Evolutionary conservation across 2,113 vertebrate species (phyloP).

Genomic region (Tychaedon coryphoeus): DNA sequence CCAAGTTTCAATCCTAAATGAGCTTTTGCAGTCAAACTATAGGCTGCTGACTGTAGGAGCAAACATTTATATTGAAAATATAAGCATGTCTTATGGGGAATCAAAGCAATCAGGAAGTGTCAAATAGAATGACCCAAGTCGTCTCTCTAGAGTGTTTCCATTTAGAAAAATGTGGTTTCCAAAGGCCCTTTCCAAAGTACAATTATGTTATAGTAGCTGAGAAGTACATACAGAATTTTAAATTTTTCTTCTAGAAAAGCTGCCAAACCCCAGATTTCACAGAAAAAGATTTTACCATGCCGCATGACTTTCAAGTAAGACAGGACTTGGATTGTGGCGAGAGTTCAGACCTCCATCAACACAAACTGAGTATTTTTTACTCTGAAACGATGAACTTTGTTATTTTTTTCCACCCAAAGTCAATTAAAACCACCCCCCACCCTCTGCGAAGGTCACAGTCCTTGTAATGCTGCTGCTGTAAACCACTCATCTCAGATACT

Average conservation of each 20-base stretch:
- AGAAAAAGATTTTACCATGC: neutral
- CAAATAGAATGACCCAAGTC: neutral
- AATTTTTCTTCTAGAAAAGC: neutral
- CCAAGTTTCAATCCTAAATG: neutral
- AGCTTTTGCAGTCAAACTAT: neutral
- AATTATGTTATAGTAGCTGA: neutral
- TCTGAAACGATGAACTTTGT: neutral
- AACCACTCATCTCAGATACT: neutral
- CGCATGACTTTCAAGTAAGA: neutral
- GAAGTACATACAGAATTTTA: neutral
- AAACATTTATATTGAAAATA: neutral
- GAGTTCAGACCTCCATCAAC: neutral
- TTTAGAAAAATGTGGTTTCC: neutral
- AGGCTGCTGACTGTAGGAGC: neutral
- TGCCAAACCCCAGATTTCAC: neutral
- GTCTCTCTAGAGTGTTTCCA: neutral
- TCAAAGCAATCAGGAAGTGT: neutral
- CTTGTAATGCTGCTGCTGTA: neutral
- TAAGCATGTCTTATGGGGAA: neutral
- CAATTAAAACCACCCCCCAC: neutral
- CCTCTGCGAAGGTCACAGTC: rapidly evolving
- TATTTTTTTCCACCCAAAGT: neutral
- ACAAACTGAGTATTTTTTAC: neutral
- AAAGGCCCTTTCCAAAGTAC: neutral
- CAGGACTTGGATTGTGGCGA: neutral